A percentile compares a stretch with the other conserved stretches of the same genome.
phyloP scores from a whole-genome alignment of 2,888 invertebrate species.

The Lasiommata megera region DNA sequence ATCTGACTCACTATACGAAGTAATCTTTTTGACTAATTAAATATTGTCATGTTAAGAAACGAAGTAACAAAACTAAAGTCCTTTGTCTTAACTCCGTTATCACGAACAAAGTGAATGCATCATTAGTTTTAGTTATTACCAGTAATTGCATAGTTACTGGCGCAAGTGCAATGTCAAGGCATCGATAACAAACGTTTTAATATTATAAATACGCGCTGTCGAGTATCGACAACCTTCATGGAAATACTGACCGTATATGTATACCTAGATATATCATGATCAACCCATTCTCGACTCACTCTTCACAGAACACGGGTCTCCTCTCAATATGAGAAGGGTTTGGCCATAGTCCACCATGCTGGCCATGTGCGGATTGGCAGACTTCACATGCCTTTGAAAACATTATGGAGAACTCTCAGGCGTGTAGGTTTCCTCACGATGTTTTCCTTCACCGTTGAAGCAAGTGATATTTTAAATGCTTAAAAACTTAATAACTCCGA shows the following conservation, averaged over 20 bases:
- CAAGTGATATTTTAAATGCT: no score
- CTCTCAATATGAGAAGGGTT: no score
- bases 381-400: no score
- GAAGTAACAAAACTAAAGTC: neutral
- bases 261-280: no score
- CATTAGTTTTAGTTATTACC: conserved; percentile 9
- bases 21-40: neutral
- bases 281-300: no score
- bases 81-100: neutral
- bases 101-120: conserved; percentile 1
- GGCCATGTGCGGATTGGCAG: no score
- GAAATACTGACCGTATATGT: neutral
- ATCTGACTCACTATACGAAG: neutral
- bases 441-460: no score
- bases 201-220: neutral
- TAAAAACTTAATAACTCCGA: no score
- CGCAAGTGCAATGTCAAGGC: conserved; percentile 18
- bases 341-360: no score
- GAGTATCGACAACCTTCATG: neutral
- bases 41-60: neutral
- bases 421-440: no score
- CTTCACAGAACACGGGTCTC: no score
- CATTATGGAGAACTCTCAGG: no score
- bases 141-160: conserved; percentile 9
- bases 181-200: neutral